A percentile compares a stretch with the other conserved stretches of the same genome.
These are phyloP conservation scores for Monodelphis domestica DNA, from an alignment of 2,797 vertebrate species.

Conservation along the genomic window DNA sequence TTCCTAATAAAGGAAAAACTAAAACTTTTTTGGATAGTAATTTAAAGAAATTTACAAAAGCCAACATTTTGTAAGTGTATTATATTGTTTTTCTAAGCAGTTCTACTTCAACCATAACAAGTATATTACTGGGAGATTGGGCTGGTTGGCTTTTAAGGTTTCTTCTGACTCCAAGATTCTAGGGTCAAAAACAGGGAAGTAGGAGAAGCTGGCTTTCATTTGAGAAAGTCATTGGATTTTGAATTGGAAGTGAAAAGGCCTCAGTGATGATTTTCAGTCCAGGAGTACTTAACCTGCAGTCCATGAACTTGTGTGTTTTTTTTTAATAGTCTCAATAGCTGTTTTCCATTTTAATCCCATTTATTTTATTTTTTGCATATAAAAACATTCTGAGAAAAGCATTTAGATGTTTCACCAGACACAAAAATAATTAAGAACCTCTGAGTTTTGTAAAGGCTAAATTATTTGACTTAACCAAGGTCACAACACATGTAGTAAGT, in stretches of 20 bases:
- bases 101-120: constrained; percentile 37
- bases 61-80: not conserved
- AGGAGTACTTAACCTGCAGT: not conserved
- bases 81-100: constrained; percentile 55
- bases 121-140: not conserved
- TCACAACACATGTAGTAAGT: not conserved
- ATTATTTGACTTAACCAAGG: not conserved
- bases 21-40: not conserved
- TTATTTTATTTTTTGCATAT: not conserved
- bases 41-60: not conserved
- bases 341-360: not conserved
- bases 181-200: not conserved
- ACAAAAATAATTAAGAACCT: not conserved
- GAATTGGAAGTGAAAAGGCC: not conserved
- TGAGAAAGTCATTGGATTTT: not conserved
- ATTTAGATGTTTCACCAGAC: not conserved
- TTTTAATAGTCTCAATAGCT: not conserved
- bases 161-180: not conserved
- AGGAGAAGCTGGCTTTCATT: not conserved
- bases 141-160: not conserved
- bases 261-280: not conserved
- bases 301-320: not conserved
- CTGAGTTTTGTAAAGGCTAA: not conserved
- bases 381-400: not conserved
- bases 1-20: not conserved